phyloP scores from a whole-genome alignment of 2,797 vertebrate genomes.

The Antrozous pallidus region DNA sequence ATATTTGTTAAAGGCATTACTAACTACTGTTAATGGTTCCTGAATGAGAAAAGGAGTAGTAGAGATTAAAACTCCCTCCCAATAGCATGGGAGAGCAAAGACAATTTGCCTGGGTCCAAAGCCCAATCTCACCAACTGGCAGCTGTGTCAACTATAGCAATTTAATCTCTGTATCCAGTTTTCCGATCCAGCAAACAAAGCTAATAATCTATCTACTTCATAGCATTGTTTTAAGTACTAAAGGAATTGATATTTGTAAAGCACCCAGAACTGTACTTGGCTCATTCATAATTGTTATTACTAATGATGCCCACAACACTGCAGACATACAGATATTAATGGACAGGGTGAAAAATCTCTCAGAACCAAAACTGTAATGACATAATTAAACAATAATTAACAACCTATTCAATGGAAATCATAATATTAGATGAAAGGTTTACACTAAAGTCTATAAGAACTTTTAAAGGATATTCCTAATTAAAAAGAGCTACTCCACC shows the following conservation, averaged over 20 bases:
- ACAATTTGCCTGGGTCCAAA: neutral
- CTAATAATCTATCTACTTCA: neutral
- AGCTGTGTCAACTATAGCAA: neutral
- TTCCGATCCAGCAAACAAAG: neutral
- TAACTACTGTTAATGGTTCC: constrained; percentile 2
- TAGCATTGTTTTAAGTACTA: neutral
- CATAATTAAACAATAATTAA: neutral
- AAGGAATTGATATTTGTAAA: neutral
- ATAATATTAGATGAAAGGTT: neutral
- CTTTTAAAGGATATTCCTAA: neutral
- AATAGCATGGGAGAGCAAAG: neutral
- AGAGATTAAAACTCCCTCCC: constrained; percentile 26
- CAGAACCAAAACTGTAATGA: neutral
- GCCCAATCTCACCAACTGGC: neutral
- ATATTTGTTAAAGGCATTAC: constrained; percentile 3
- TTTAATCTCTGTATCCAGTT: neutral
- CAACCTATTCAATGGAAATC: neutral
- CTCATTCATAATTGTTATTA: neutral
- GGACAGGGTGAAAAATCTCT: neutral
- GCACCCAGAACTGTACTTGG: neutral
- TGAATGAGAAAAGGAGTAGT: neutral
- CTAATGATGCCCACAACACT: neutral
- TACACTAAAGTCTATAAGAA: neutral
- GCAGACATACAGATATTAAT: neutral
- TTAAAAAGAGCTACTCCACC: neutral